Percentiles rank a stretch among this genome's conserved stretches.
Conservation (phyloP, 1,140 invertebrate genomes). For the Heliconius himera region DNA sequence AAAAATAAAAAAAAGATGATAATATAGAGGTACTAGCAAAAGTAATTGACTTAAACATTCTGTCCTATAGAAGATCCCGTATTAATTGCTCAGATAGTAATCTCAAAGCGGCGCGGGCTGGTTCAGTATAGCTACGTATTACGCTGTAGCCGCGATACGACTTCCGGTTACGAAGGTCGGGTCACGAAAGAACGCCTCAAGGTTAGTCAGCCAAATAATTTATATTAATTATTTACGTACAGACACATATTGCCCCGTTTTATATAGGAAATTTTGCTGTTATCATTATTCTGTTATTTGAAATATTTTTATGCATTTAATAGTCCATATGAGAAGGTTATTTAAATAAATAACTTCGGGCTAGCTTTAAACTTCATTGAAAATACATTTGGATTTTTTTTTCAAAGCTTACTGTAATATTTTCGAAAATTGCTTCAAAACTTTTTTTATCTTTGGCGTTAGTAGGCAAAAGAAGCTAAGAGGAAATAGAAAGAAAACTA, state of each 20-base stretch:
- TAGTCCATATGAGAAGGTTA: too few relatives aligned
- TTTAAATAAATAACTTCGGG: too few relatives aligned
- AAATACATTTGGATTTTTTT: too few relatives aligned
- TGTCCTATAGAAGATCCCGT: background rate
- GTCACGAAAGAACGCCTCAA: constrained; percentile 29
- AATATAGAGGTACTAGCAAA: background rate
- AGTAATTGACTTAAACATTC: background rate
- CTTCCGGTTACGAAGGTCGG: constrained; percentile 35
- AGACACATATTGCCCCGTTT: background rate
- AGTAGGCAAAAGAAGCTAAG: too few relatives aligned
- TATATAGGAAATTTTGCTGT: background rate
- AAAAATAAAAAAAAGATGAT: background rate
- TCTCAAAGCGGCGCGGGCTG: constrained; percentile 14
- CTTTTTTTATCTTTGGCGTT: background rate
- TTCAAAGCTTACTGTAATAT: too few relatives aligned
- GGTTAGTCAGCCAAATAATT: constrained; percentile 15
- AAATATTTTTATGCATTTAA: too few relatives aligned
- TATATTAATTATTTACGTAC: constrained; percentile 27
- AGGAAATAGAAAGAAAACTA: background rate
- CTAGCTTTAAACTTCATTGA: too few relatives aligned
- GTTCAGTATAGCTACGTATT: constrained; percentile 22
- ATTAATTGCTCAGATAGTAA: constrained; percentile 27
- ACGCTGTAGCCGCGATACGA: constrained; percentile 22
- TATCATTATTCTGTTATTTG: background rate
- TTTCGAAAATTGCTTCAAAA: background rate